These are phyloP conservation scores for Adelognathus sp. DNA, from an alignment of 2,888 invertebrate species.

Conservation along the genomic window DNA sequence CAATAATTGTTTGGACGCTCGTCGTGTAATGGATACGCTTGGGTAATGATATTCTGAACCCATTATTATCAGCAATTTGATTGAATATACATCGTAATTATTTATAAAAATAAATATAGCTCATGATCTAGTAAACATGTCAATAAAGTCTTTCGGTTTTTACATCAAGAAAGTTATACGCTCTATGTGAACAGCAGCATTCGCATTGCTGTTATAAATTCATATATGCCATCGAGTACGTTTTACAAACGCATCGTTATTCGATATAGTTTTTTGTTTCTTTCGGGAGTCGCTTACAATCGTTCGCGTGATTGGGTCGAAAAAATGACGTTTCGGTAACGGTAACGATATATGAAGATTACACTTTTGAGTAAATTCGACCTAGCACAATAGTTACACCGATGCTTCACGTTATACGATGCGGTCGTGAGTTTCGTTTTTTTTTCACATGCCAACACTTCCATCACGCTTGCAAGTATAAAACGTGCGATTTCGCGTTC, in stretches of 20 bases:
- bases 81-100: slow-evolving; percentile 47
- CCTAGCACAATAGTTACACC: background rate
- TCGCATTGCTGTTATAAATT: slow-evolving; percentile 35
- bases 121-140: slow-evolving; percentile 58
- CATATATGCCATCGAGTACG: slow-evolving; percentile 37
- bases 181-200: slow-evolving; percentile 39
- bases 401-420: background rate
- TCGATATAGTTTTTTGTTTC: slow-evolving; percentile 2
- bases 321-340: background rate
- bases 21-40: background rate
- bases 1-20: slow-evolving; percentile 7
- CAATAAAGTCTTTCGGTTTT: slow-evolving; percentile 56
- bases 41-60: background rate
- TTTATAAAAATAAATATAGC: slow-evolving; percentile 65
- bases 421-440: background rate
- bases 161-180: slow-evolving; percentile 48
- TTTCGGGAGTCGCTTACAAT: background rate
- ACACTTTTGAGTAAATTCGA: background rate
- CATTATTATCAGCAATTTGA: slow-evolving; percentile 23
- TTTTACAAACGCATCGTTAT: slow-evolving; percentile 32
- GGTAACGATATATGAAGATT: slow-evolving; percentile 8
- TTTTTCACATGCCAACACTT: background rate
- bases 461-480: background rate
- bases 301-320: background rate
- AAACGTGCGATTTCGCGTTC: slow-evolving; percentile 5